phyloP scores from a whole-genome alignment of 2,113 vertebrate species.

The Cyanoramphus novaezelandiae region DNA sequence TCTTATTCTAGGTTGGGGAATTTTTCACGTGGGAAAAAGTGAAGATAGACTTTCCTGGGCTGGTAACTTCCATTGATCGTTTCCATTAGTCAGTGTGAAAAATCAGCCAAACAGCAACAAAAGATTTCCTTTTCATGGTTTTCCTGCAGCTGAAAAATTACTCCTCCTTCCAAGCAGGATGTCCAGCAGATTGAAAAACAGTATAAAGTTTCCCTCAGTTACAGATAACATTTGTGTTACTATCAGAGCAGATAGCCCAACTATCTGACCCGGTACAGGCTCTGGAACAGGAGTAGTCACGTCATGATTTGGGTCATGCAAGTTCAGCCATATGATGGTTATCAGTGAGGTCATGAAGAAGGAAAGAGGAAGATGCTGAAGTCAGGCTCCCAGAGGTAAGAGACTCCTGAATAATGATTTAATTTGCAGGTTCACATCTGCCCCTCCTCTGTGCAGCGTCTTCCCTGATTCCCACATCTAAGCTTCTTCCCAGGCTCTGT shows the following conservation, averaged over 20 bases:
- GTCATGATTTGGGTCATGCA: accelerated
- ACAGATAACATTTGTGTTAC: neutral
- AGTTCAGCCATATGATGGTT: neutral
- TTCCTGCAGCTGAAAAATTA: constrained; percentile 29
- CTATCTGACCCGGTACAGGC: neutral
- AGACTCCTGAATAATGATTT: neutral
- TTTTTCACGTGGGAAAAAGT: constrained; percentile 29
- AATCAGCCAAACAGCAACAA: constrained; percentile 5
- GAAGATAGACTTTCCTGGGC: neutral
- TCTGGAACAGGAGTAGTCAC: accelerated
- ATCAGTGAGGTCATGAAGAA: neutral
- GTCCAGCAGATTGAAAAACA: neutral
- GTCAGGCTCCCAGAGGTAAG: neutral
- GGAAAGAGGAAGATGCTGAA: neutral
- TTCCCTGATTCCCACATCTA: neutral
- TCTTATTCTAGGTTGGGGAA: neutral
- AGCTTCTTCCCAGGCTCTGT: neutral
- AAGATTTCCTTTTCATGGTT: constrained; percentile 14
- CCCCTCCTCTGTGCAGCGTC: neutral
- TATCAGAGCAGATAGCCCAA: neutral
- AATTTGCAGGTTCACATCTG: neutral
- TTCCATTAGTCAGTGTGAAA: constrained; percentile 20
- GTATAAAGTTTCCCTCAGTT: neutral
- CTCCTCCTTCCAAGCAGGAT: constrained; percentile 7
- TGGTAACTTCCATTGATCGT: neutral